A percentile compares a stretch with the other conserved stretches of the same genome.
These are phyloP conservation scores for Cariama cristata DNA, from an alignment of 2,113 vertebrate genomes.

Conservation along the genomic window DNA sequence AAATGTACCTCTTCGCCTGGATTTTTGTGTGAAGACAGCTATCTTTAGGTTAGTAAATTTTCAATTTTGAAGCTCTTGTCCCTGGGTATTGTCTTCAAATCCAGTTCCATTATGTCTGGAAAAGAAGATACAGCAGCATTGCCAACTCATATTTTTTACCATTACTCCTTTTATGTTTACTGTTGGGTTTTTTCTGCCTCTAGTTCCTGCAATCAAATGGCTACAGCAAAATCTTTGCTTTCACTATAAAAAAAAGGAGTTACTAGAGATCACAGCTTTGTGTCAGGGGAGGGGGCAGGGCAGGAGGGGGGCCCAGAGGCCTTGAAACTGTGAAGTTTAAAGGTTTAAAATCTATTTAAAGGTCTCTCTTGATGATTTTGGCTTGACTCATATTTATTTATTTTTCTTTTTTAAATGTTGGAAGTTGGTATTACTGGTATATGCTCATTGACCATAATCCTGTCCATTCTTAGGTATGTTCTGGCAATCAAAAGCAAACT, in stretches of 20 bases:
- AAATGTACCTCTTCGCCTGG: neutral
- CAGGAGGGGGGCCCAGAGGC: neutral
- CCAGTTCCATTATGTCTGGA: neutral
- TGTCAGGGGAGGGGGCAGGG: neutral
- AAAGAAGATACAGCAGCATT: neutral
- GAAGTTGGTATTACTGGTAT: neutral
- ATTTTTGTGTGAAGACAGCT: neutral
- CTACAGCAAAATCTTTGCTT: neutral
- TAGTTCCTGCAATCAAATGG: neutral
- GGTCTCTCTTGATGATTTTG: neutral
- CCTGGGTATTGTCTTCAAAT: conserved; percentile 1
- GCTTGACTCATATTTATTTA: neutral
- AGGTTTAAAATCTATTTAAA: neutral
- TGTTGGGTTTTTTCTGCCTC: neutral
- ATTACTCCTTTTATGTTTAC: neutral
- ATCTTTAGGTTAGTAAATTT: neutral
- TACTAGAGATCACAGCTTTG: neutral
- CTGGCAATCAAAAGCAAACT: neutral
- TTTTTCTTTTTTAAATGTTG: neutral
- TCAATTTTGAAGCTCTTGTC: neutral
- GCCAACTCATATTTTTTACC: neutral
- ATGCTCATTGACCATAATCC: neutral
- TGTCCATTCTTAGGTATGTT: neutral
- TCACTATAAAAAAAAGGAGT: neutral
- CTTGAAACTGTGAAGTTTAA: neutral